A percentile compares a stretch with the other conserved stretches of the same genome.
phyloP scores from a whole-genome alignment of 2,888 invertebrate species.

The Acanthoscelides obtectus region DNA sequence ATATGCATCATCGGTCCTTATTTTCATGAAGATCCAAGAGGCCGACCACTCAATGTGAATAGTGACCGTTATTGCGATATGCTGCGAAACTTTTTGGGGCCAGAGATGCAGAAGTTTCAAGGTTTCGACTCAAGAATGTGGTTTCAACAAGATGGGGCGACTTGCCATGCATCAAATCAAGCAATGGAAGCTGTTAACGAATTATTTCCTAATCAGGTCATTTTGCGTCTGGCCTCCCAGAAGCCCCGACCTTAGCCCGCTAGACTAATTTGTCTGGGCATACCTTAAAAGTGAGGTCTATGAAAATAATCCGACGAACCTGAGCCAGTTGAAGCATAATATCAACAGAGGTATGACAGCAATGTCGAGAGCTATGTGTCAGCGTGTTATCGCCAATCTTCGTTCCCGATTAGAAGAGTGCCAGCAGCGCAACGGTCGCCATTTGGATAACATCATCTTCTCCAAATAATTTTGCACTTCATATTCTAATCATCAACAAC shows the following conservation, averaged over 20 bases:
- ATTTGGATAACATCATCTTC: background rate
- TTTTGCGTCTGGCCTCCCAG: background rate
- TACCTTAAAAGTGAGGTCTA: constrained; percentile 1
- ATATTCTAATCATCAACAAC: background rate
- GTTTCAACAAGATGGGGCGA: background rate
- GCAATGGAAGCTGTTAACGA: background rate
- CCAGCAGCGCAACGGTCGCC: background rate
- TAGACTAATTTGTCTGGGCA: background rate
- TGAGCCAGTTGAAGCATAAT: background rate
- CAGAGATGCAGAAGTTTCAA: background rate
- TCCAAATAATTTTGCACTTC: no score
- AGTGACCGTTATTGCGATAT: constrained; percentile 2
- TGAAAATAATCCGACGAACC: background rate
- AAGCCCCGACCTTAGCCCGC: background rate
- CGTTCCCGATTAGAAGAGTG: background rate
- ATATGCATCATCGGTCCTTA: no score
- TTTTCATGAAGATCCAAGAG: no score
- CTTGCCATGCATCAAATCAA: background rate
- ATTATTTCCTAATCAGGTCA: background rate
- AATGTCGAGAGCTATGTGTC: background rate
- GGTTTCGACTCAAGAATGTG: no score
- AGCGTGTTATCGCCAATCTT: background rate
- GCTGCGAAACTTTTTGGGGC: background rate
- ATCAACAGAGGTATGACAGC: background rate
- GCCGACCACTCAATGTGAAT: background rate